Conservation (phyloP, 2,888 invertebrate species). For the Drosophila siamana region DNA sequence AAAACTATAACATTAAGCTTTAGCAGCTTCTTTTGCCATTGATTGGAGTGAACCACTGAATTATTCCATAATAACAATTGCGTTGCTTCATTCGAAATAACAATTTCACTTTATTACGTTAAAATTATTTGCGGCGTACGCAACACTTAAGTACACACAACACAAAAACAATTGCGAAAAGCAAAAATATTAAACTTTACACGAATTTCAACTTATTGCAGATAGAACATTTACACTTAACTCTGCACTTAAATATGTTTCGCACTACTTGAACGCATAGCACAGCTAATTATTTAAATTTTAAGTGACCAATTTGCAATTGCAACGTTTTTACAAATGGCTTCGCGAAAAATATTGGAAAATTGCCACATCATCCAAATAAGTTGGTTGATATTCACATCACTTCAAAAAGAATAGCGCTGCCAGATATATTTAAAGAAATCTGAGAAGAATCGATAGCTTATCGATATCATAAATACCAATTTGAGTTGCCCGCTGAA, state of each 20-base stretch:
- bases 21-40: background rate
- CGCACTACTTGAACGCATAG: background rate
- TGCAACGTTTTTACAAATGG: background rate
- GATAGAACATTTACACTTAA: background rate
- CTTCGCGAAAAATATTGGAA: background rate
- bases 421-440: background rate
- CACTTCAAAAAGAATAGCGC: background rate
- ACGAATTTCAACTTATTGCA: background rate
- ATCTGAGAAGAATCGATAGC: background rate
- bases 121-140: too few species aligned
- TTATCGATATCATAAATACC: background rate
- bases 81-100: background rate
- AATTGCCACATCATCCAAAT: background rate
- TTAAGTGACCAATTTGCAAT: background rate
- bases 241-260: background rate
- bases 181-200: too few species aligned
- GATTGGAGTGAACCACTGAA: background rate
- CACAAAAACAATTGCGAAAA: too few species aligned
- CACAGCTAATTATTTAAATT: accelerated
- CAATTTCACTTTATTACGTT: background rate
- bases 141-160: too few species aligned
- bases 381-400: background rate
- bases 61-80: background rate
- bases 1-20: background rate
- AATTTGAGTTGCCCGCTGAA: background rate